A percentile compares a stretch with the other conserved stretches of the same genome.
These are phyloP conservation scores for Sipha maydis DNA, from an alignment of 2,888 invertebrate species.

Conservation along the genomic window DNA sequence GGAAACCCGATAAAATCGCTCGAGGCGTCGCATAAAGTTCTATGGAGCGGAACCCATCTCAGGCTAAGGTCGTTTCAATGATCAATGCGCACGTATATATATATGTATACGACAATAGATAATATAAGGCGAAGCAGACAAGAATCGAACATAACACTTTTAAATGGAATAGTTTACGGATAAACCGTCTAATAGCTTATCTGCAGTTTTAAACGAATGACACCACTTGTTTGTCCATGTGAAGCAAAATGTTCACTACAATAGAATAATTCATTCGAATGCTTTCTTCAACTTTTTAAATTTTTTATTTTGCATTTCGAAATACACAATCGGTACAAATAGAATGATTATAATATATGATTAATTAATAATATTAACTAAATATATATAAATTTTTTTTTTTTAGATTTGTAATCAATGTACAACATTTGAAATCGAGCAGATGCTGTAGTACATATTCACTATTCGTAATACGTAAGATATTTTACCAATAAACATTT, in stretches of 20 bases:
- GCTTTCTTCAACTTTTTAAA: no score
- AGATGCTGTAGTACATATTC: no score
- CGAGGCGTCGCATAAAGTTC: conserved; percentile 35
- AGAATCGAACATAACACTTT: not conserved
- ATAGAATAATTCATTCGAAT: no score
- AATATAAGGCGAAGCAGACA: not conserved
- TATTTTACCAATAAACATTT: no score
- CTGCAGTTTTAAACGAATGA: not conserved
- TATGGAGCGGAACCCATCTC: conserved; percentile 22
- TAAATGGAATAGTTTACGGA: not conserved
- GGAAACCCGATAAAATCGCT: conserved; percentile 18
- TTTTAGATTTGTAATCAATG: no score
- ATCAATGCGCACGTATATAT: not conserved
- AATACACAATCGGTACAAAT: no score
- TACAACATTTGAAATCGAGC: not conserved
- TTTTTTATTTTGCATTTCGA: no score
- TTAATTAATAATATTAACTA: no score
- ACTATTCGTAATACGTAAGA: no score
- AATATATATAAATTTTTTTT: no score
- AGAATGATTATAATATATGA: no score
- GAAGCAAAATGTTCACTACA: not conserved
- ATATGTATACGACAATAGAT: not conserved
- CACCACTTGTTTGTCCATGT: not conserved
- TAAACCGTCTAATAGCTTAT: not conserved
- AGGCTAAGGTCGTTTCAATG: conserved; percentile 13